phyloP scores from a whole-genome alignment of 1,140 invertebrate species.

The Pinna nobilis region DNA sequence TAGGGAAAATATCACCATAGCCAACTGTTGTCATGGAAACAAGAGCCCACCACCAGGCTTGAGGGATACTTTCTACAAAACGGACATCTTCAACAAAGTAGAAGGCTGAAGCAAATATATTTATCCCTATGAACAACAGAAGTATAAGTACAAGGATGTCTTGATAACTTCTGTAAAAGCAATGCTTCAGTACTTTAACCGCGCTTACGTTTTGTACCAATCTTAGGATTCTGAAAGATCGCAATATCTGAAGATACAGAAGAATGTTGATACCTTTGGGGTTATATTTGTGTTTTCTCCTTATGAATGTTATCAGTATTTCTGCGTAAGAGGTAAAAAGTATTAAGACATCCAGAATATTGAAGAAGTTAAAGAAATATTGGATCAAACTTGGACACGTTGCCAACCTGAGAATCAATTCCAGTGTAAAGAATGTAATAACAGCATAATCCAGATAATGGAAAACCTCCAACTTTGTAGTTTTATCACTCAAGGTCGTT shows the following conservation, averaged over 20 bases:
- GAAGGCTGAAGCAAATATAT: conserved; percentile 7
- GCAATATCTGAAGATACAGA: not conserved
- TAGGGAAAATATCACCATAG: conserved; percentile 5
- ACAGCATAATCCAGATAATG: not conserved
- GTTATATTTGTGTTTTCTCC: not conserved
- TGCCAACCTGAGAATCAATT: not conserved
- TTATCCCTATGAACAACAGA: conserved; percentile 1
- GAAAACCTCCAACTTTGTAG: too few relatives aligned
- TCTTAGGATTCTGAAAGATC: not conserved
- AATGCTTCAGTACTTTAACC: not conserved
- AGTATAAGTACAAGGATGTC: not conserved
- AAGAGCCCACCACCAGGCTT: not conserved
- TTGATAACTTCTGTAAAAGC: not conserved
- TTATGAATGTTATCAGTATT: not conserved
- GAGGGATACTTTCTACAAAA: not conserved
- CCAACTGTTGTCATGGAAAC: conserved; percentile 20
- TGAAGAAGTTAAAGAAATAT: conserved; percentile 1
- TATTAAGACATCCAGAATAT: conserved; percentile 6
- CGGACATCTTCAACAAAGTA: not conserved
- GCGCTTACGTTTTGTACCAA: not conserved
- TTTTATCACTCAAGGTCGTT: too few relatives aligned
- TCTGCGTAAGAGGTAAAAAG: not conserved
- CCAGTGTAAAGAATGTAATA: not conserved
- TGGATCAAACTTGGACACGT: not conserved
- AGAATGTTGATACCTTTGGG: not conserved